A percentile compares a stretch with the other conserved stretches of the same genome.
Evolutionary conservation across 2,113 vertebrate genomes (phyloP).

Genomic region (Dipodomys merriami): DNA sequence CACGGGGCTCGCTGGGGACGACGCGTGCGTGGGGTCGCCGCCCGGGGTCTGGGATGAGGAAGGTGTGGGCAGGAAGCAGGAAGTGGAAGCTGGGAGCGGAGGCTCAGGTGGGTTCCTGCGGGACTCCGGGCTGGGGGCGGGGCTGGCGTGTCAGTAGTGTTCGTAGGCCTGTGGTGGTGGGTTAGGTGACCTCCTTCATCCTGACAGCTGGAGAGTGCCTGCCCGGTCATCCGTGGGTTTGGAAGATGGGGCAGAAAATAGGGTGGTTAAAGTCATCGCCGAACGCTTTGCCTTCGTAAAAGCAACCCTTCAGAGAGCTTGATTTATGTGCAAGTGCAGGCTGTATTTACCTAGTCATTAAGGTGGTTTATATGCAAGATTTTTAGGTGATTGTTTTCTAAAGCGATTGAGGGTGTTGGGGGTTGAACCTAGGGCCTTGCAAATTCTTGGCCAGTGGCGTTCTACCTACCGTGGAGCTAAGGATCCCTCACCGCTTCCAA

Average conservation of each 20-base stretch:
- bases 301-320: background rate
- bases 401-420: background rate
- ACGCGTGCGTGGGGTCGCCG: background rate
- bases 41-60: background rate
- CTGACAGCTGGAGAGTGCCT: accelerated
- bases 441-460: no score
- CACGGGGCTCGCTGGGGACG: accelerated
- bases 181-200: background rate
- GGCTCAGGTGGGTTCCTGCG: background rate
- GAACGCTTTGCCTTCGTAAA: background rate
- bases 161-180: background rate
- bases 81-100: background rate
- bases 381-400: background rate
- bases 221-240: background rate
- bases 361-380: background rate
- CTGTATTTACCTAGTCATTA: background rate
- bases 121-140: background rate
- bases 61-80: conserved; percentile 42
- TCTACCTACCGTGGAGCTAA: no score
- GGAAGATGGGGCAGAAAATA: background rate
- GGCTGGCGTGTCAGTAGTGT: no score
- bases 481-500: background rate
- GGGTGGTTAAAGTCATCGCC: background rate
- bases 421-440: no score
- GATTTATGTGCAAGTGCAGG: background rate